A percentile compares a stretch with the other conserved stretches of the same genome.
Evolutionary conservation across 1,140 invertebrate species (phyloP).

Genomic region (Aphelinus certus): DNA sequence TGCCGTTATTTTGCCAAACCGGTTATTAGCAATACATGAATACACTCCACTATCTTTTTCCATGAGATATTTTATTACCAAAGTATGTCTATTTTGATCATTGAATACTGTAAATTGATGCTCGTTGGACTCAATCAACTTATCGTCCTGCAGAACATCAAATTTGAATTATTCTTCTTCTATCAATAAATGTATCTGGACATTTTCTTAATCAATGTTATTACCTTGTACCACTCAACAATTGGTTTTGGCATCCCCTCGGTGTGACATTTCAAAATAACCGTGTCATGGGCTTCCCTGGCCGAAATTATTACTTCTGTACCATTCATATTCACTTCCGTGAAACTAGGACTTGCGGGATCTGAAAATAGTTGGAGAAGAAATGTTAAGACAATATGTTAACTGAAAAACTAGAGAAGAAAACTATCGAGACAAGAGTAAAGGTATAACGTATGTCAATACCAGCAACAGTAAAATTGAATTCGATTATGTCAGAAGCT

Average conservation of each 20-base stretch:
- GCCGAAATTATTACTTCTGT: conserved; percentile 42
- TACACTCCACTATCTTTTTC: conserved; percentile 60
- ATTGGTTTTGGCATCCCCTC: conserved; percentile 56
- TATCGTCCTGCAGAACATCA: too few relatives aligned
- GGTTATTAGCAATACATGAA: conserved; percentile 57
- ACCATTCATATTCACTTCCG: conserved; percentile 48
- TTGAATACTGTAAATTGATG: conserved; percentile 43
- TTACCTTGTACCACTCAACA: conserved; percentile 61
- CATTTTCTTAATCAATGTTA: not conserved
- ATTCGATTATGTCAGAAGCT: conserved; percentile 34
- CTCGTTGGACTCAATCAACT: conserved; percentile 40
- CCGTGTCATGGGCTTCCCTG: conserved; percentile 41
- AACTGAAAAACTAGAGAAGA: not conserved
- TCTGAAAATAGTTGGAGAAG: conserved; percentile 42
- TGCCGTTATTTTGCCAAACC: conserved; percentile 49
- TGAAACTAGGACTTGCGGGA: conserved; percentile 46
- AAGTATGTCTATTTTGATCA: too few relatives aligned
- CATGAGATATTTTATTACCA: conserved; percentile 58
- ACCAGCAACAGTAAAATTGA: conserved; percentile 48
- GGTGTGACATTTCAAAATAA: conserved; percentile 51
- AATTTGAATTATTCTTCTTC: too few relatives aligned
- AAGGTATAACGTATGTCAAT: conserved; percentile 40
- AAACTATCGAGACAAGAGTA: not conserved
- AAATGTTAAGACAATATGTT: conserved; percentile 31
- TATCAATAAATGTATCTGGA: too few relatives aligned